Base-by-base conservation (phyloP, 1,140 invertebrate genomes). In the Camponotus floridanus region DNA sequence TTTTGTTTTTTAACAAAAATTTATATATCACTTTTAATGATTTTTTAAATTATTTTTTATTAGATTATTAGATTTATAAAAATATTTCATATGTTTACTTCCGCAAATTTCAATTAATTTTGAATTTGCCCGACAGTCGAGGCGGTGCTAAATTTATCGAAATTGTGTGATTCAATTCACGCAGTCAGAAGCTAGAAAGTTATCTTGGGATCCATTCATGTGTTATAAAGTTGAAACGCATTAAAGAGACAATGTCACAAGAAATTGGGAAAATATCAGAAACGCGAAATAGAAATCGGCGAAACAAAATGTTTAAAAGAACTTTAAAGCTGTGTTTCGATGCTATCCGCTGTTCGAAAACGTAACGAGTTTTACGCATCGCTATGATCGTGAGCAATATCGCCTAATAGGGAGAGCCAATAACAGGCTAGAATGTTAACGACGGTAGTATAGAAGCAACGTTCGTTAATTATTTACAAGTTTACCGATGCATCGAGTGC, bases 391-490 rank as follows among this genome's bases (percentile, higher is more conserved):
- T 26, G 62, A 74, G 89, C 59, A 81, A 87, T 76, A 78, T 78
- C 51, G 26, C 76, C 64, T 90, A 90, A 90, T 87, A 90, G 89
- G 81, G 65, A 89, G 68, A 74, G 67, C 84, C 79, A 91, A 91
- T 91, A 91, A 91, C 84, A 57, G 85, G 76, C 11, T 86, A 55
- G 88, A 73, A 89, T 91, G 90, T 88, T 91, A 88, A 89, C 89
- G 88, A 86, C 85, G 86, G 68, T 61, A 51, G 68, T 61, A 51
- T 51, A 86, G 68, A 70, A 85, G 85, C 51, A 74, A 62, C 86
- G 84, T 90, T 92, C 88, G 79, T 91, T 91, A 92, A 91, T 92
- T 92, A 92, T 92, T 91, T 92, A 92, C 91, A 91, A 86, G 88
- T 91, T 92, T 89, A 91, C 86, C 86, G 90, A 92, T 86, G 90